Evolutionary conservation across 2,888 invertebrate genomes (phyloP), one percentile per base, ranked within the genome.

Genomic region (Coenonympha glycerion): DNA sequence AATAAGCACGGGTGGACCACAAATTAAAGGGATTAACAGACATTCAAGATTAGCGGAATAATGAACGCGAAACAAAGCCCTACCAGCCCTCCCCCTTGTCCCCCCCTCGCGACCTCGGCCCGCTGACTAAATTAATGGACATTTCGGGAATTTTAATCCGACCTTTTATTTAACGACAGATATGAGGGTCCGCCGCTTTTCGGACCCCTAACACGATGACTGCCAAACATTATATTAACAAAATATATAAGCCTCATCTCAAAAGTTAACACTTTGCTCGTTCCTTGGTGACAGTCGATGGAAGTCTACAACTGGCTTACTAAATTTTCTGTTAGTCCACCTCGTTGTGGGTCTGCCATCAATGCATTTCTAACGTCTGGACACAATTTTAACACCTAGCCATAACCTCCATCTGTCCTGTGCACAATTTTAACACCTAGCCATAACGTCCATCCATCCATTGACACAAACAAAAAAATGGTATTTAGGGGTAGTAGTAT

Each of bases 11-110:
- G 16, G 22, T 24, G 9, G 34, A 13, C 33, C 45, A 34, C 30
- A 45, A 45, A 45, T 45, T 45, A 45, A 45, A 45, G 33, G 34
- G 45, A 45, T 45, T 45, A 34, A 45, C 33, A 34, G 34, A 45
- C 45, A 45, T 33, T 52, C 52, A 47, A 52, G 52, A 52, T 52
- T 47, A 52, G 52, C 47, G 42, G 42, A 37, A 52, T 52, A 52
- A 52, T 47, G 52, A 47, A 52, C 47, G 52, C 42, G 41, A 52
- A 47, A 52, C 52, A 52, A 50, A 52, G 11, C 5, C n/a, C 22
- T 16, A 22, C 2, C 24, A 21, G 16, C 16, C 44, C 33, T n/a
- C 22, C 30, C 30, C n/a, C n/a, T n/a, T n/a, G 16, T 6, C 31
- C 31, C 8, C 31, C 8, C 6, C 30, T 2, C 11, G 2, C 40